A percentile compares a stretch with the other conserved stretches of the same genome.
Evolutionary conservation across 2,113 vertebrate species (phyloP).

Genomic region (Calidris pugnax): DNA sequence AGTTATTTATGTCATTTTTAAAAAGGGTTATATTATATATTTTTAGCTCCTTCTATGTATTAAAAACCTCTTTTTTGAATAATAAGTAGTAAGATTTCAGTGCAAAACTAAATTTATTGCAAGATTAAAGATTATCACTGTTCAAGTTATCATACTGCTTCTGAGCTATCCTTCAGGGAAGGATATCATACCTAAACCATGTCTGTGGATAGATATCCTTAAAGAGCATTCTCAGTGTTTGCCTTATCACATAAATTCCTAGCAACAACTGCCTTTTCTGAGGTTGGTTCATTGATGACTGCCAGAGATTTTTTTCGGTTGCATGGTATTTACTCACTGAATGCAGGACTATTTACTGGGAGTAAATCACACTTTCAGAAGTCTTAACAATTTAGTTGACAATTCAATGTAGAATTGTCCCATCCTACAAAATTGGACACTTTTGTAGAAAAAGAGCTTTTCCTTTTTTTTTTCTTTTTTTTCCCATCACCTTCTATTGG

Average conservation of each 20-base stretch:
- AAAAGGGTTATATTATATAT: not conserved
- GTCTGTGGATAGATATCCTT: not conserved
- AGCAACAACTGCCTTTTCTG: not conserved
- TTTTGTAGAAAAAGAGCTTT: not conserved
- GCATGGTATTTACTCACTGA: not conserved
- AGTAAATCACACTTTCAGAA: not conserved
- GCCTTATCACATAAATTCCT: fast-evolving
- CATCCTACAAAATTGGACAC: not conserved
- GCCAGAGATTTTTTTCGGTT: not conserved
- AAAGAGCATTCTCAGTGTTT: not conserved
- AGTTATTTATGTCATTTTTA: not conserved
- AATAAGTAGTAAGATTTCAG: not conserved
- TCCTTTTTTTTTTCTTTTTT: not conserved
- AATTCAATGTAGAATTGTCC: not conserved
- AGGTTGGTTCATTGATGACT: not conserved
- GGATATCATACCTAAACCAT: not conserved
- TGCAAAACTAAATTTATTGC: not conserved
- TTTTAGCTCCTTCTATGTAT: not conserved
- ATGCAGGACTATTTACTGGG: not conserved
- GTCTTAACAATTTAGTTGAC: not conserved
- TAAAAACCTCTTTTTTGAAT: not conserved
- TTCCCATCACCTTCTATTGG: not conserved
- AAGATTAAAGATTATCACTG: not conserved
- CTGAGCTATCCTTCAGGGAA: not conserved
- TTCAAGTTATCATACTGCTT: not conserved